Evolutionary conservation across 1,140 invertebrate species (phyloP).

Genomic region (Eriocheir sinensis): DNA sequence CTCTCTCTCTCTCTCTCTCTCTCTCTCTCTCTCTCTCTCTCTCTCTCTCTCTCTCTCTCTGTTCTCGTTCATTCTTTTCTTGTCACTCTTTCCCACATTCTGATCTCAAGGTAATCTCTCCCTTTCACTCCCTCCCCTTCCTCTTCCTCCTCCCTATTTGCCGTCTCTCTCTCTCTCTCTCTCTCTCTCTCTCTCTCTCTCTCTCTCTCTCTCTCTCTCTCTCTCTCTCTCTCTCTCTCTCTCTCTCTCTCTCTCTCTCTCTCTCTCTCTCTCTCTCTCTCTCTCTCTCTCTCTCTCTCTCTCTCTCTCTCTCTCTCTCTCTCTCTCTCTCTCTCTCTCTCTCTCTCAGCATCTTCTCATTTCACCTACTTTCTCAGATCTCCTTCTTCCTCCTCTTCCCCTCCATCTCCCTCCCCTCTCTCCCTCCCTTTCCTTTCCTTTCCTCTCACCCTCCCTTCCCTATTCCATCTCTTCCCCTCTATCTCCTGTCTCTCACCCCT

Average conservation of each 20-base stretch:
- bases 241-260: too few species aligned
- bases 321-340: background rate
- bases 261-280: too few species aligned
- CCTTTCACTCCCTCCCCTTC: background rate
- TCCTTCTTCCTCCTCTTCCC: background rate
- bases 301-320: background rate
- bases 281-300: background rate
- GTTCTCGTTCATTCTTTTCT: background rate
- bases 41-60: slow-evolving; percentile 12
- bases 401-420: background rate
- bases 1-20: background rate
- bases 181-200: background rate
- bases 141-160: background rate
- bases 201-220: too few species aligned
- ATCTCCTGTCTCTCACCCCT: background rate
- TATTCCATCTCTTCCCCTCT: background rate
- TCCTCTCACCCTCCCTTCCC: background rate
- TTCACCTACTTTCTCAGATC: background rate
- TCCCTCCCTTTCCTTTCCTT: background rate
- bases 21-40: slow-evolving; percentile 22
- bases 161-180: background rate
- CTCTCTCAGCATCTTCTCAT: background rate
- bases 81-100: background rate
- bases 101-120: too few species aligned
- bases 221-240: too few species aligned